Conservation (phyloP, 2,888 invertebrate species). For the Neocrepidodera transversa region DNA sequence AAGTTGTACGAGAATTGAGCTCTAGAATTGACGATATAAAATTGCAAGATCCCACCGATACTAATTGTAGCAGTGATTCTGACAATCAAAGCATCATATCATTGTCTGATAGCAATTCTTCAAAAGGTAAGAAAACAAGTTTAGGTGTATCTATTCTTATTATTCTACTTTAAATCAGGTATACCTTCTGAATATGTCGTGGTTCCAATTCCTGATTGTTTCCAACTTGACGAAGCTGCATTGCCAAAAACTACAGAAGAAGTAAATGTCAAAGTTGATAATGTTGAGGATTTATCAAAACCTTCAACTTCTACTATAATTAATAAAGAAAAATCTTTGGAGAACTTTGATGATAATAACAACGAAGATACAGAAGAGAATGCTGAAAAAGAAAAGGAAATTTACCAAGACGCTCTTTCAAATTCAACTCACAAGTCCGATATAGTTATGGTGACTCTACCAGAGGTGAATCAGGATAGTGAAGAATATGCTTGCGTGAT, state of each 20-base stretch:
- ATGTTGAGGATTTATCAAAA: not conserved
- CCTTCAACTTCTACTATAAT: not conserved
- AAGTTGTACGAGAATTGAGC: slow-evolving; percentile 30
- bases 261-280: not conserved
- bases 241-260: not conserved
- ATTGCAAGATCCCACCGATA: slow-evolving; percentile 38
- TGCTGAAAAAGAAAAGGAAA: slow-evolving; percentile 30
- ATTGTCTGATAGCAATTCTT: slow-evolving; percentile 44
- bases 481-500: slow-evolving; percentile 52
- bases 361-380: slow-evolving; percentile 41
- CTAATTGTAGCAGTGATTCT: slow-evolving; percentile 50
- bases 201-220: slow-evolving; percentile 49
- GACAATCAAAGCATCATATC: slow-evolving; percentile 55
- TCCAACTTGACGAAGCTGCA: slow-evolving; percentile 8
- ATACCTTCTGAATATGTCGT: slow-evolving; percentile 53
- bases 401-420: slow-evolving; percentile 28
- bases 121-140: slow-evolving; percentile 42
- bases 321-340: slow-evolving; percentile 18
- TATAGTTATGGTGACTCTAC: slow-evolving; percentile 46
- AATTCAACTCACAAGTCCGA: slow-evolving; percentile 41
- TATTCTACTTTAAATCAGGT: no score
- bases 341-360: slow-evolving; percentile 46
- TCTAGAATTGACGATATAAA: slow-evolving; percentile 34
- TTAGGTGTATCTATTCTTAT: no score
- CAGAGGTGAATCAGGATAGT: slow-evolving; percentile 42